These are phyloP conservation scores for Eremophila alpestris DNA, from an alignment of 2,797 vertebrate genomes.

Conservation along the genomic window DNA sequence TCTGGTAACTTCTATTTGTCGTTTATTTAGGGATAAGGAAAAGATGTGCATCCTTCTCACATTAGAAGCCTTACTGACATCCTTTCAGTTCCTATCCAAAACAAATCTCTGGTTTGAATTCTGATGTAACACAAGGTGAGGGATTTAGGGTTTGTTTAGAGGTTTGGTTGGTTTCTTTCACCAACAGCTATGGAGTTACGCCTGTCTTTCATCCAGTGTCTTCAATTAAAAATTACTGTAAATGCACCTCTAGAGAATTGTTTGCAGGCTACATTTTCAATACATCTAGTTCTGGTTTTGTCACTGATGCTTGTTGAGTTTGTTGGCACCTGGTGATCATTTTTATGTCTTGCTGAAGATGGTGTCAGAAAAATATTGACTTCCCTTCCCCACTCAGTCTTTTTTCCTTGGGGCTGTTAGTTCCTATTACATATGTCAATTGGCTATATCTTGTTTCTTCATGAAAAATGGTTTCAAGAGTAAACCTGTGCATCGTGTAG, in stretches of 20 bases:
- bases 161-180: not conserved
- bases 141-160: fast-evolving
- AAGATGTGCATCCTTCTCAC: not conserved
- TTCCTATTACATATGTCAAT: not conserved
- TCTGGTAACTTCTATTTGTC: not conserved
- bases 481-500: not conserved
- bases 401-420: not conserved
- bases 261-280: not conserved
- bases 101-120: not conserved
- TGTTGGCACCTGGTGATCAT: not conserved
- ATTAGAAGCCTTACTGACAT: not conserved
- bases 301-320: not conserved
- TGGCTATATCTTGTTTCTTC: not conserved
- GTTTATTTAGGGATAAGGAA: not conserved
- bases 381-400: not conserved
- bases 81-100: not conserved
- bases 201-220: not conserved
- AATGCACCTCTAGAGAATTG: not conserved
- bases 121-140: not conserved
- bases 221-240: not conserved
- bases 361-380: not conserved
- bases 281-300: not conserved
- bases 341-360: not conserved
- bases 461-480: not conserved
- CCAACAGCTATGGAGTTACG: not conserved